These are phyloP conservation scores for Pseudochirops cupreus DNA, from an alignment of 2,797 vertebrate genomes.

Conservation along the genomic window DNA sequence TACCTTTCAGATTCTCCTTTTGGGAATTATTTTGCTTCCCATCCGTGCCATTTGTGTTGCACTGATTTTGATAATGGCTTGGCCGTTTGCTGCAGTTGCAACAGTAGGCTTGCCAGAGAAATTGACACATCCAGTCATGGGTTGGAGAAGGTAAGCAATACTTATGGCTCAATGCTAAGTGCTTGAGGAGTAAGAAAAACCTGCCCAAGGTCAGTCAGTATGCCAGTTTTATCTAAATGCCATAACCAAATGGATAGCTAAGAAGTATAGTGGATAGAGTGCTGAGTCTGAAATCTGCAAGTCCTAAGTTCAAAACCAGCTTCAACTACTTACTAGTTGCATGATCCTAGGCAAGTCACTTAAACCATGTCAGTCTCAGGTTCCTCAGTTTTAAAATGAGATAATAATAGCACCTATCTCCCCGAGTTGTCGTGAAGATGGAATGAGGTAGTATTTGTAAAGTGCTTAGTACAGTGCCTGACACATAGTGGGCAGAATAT, in stretches of 20 bases:
- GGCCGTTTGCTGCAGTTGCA: conserved; percentile 90
- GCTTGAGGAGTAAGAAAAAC: background rate
- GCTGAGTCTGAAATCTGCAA: background rate
- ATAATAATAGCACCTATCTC: background rate
- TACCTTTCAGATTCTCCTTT: conserved; percentile 88
- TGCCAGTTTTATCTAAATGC: background rate
- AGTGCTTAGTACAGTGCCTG: background rate
- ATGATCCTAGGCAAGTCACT: background rate
- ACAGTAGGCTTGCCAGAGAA: conserved; percentile 88
- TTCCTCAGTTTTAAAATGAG: background rate
- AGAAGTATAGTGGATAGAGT: background rate
- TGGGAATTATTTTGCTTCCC: conserved; percentile 93
- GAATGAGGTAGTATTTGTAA: background rate
- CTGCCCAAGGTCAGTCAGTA: background rate
- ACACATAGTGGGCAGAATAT: background rate
- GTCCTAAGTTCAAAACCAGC: background rate
- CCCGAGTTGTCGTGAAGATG: background rate
- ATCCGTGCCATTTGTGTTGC: conserved; percentile 87
- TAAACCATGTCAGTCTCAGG: background rate
- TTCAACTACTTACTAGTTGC: background rate
- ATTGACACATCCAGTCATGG: conserved; percentile 89
- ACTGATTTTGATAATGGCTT: conserved; percentile 90
- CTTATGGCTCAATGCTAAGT: conserved; percentile 16
- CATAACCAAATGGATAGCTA: background rate
- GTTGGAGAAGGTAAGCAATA: conserved; percentile 94